phyloP scores from a whole-genome alignment of 2,888 invertebrate genomes.

The Cataglyphis albicans region DNA sequence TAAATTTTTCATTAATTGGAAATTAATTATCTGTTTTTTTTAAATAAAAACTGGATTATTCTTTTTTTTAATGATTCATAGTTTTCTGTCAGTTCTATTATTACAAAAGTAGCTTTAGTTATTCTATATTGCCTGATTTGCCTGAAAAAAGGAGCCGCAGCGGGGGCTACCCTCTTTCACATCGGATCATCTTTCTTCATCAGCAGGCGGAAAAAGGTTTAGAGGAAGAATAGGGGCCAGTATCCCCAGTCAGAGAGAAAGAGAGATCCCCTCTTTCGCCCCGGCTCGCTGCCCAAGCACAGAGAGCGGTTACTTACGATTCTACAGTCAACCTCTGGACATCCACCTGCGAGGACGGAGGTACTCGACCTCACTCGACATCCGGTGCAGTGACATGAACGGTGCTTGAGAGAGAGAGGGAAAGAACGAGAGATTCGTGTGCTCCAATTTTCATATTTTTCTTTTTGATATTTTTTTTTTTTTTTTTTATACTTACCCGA shows the following conservation, averaged over 20 bases:
- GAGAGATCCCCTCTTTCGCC: constrained; percentile 73
- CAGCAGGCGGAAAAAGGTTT: constrained; percentile 66
- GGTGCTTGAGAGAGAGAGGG: constrained; percentile 73
- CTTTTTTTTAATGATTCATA: not conserved
- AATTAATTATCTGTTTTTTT: not conserved
- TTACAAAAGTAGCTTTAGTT: not conserved
- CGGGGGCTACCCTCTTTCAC: constrained; percentile 58
- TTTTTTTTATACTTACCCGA: constrained; percentile 13
- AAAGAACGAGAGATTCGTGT: constrained; percentile 62
- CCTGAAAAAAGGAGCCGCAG: constrained; percentile 15
- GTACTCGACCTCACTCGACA: constrained; percentile 83
- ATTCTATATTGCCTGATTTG: not conserved
- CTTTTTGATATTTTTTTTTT: constrained; percentile 27
- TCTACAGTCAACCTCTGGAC: constrained; percentile 85
- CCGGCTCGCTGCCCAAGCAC: constrained; percentile 74
- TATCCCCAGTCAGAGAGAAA: constrained; percentile 67
- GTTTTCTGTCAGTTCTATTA: not conserved
- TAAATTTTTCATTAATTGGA: not conserved
- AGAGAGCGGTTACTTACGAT: constrained; percentile 82
- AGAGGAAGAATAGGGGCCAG: constrained; percentile 77
- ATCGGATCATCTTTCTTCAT: constrained; percentile 49
- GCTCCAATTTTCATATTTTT: constrained; percentile 57
- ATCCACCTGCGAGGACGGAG: constrained; percentile 85
- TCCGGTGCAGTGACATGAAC: constrained; percentile 84
- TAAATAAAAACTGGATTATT: not conserved